Evolutionary conservation across 2,113 vertebrate genomes (phyloP).

Genomic region (Puntigrus tetrazona): DNA sequence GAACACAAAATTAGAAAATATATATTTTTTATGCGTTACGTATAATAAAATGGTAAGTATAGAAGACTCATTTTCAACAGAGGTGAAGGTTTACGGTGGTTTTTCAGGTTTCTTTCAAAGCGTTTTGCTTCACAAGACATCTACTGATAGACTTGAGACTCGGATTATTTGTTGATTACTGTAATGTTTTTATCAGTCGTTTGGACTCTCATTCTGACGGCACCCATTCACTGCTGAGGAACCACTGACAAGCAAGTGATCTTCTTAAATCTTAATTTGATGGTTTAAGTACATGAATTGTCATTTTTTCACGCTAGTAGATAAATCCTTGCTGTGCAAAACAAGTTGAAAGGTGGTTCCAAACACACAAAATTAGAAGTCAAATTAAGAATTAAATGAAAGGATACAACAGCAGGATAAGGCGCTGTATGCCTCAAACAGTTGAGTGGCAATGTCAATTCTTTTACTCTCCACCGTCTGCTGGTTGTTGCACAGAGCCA

Average conservation of each 20-base stretch:
- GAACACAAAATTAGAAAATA: background rate
- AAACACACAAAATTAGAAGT: background rate
- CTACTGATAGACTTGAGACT: too few relatives aligned
- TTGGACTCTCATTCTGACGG: too few relatives aligned
- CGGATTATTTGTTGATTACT: too few relatives aligned
- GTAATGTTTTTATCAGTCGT: too few relatives aligned
- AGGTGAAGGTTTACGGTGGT: too few relatives aligned
- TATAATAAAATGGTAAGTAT: too few relatives aligned
- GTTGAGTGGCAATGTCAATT: conserved; percentile 91
- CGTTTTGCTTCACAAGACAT: too few relatives aligned
- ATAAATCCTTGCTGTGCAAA: background rate
- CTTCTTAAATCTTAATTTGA: background rate
- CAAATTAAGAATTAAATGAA: conserved; percentile 41
- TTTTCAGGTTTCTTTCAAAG: too few relatives aligned
- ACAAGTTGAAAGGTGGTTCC: background rate
- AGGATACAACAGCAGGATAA: conserved; percentile 99
- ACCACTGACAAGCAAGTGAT: too few relatives aligned
- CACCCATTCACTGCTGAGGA: too few relatives aligned
- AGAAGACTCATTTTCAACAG: too few relatives aligned
- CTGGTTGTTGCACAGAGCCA: conserved; percentile 93
- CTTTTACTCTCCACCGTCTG: conserved; percentile 90
- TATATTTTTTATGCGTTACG: background rate
- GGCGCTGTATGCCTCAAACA: conserved; percentile 98
- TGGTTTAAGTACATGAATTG: background rate
- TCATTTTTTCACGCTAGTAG: background rate